Base-by-base conservation (phyloP, 2,797 vertebrate species). In the Discoglossus pictus region DNA sequence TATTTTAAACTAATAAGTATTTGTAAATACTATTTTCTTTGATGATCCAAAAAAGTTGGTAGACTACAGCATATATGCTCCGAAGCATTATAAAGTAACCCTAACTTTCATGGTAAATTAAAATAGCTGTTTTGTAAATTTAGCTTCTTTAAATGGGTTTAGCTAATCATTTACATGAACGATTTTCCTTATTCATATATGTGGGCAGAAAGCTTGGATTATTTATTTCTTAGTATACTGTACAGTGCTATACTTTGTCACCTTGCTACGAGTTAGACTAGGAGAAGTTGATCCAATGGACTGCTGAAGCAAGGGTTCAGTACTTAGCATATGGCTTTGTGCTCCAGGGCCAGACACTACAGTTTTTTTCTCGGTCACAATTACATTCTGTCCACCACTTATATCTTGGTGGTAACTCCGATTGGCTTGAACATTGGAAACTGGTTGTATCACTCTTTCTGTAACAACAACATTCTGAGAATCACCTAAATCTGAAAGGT, bases 161-260 rank as follows among this genome's bases (percentile, higher is more conserved):
- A 31, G 4, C 27, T 4, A 31, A 31, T 31, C 27, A 31, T 31
- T 31, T 31, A 4, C 8, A 31, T 4, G 27, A 8, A 31, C 4
- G 27, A 4, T 31, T 8, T n/a, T 31, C 8, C 8, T 4, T 31
- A 31, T 31, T 8, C 8, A 31, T 31, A 8, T 31, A 4, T 31
- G 8, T 69, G n/a, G 18, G 68, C 51, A 46, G 59, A 13, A 75
- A 68, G 46, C n/a, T 11, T 53, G 62, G 60, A 31, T 68, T 53
- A 23, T 66, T 79, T 77, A 82, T 58, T 88, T 77, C 56, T 86
- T 89, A 52, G 83, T 80, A 4, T 90, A 91, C 35, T 90, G 88
- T 40, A 90, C 25, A 0, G 85, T 89, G 80, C 83, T 89, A 17
- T 89, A 90, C 52, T 86, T 84, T 20, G 87, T 87, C 34, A 90